phyloP scores from a whole-genome alignment of 2,113 vertebrate species.

The Hemichromis elongatus region DNA sequence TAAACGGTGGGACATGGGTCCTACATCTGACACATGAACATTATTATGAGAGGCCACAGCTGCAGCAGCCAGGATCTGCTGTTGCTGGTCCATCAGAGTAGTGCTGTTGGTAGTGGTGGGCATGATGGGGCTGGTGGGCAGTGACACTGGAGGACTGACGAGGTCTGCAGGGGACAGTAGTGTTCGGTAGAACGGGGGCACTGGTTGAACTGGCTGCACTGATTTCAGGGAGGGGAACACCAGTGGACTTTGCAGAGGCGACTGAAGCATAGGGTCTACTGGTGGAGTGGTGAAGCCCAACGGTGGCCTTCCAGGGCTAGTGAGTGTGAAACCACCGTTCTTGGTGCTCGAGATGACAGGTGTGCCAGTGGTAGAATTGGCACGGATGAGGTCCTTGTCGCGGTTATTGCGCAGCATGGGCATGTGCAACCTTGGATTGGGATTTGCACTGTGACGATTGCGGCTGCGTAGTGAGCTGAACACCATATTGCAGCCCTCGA shows the following conservation, averaged over 20 bases:
- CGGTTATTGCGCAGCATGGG: constrained; percentile 98
- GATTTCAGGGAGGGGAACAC: constrained; percentile 95
- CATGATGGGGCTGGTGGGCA: constrained; percentile 94
- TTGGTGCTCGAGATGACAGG: constrained; percentile 96
- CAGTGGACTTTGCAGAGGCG: constrained; percentile 87
- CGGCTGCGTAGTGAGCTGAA: constrained; percentile 97
- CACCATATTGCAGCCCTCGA: constrained; percentile 99
- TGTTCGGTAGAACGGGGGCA: constrained; percentile 98
- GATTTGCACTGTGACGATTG: constrained; percentile 97
- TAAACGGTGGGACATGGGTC: constrained; percentile 71
- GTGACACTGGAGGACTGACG: constrained; percentile 90
- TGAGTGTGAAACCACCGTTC: constrained; percentile 84
- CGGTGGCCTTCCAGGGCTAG: constrained; percentile 92
- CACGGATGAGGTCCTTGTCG: constrained; percentile 97
- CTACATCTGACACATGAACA: constrained; percentile 77
- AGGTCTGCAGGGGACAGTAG: constrained; percentile 91
- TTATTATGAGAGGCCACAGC: constrained; percentile 68
- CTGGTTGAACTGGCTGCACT: constrained; percentile 95
- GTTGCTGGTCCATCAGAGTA: constrained; percentile 73
- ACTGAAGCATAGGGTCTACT: constrained; percentile 90
- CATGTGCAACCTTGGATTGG: constrained; percentile 97
- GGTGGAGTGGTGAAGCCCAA: constrained; percentile 95
- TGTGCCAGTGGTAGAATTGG: constrained; percentile 84
- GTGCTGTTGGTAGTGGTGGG: constrained; percentile 79
- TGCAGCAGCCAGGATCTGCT: constrained; percentile 76